phyloP scores from a whole-genome alignment of 2,888 invertebrate species.

The Crioceris asparagi region DNA sequence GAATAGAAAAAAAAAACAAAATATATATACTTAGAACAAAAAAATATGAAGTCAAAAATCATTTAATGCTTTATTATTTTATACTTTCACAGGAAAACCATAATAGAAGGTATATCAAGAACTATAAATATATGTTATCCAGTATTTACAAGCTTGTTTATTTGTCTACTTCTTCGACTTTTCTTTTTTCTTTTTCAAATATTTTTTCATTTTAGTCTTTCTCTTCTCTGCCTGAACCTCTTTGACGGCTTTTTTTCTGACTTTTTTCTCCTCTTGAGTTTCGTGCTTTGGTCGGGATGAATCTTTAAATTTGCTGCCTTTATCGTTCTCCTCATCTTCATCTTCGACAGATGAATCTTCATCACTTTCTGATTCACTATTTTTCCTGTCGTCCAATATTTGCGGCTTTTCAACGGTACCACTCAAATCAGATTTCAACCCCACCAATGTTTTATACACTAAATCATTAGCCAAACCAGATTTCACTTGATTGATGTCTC shows the following conservation, averaged over 20 bases:
- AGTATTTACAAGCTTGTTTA: no score
- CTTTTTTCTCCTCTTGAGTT: constrained; percentile 67
- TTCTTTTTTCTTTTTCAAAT: constrained; percentile 83
- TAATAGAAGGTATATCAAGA: no score
- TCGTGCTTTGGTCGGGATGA: constrained; percentile 67
- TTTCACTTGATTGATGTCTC: constrained; percentile 75
- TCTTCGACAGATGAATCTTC: constrained; percentile 24
- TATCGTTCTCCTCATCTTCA: constrained; percentile 28
- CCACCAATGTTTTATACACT: constrained; percentile 78
- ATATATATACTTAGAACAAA: no score
- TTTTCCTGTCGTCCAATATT: constrained; percentile 41
- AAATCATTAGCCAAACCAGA: constrained; percentile 61
- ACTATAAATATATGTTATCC: no score
- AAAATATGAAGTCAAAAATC: no score
- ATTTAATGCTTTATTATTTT: no score
- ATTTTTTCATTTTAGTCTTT: constrained; percentile 84
- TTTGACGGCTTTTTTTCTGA: constrained; percentile 80
- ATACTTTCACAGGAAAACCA: no score
- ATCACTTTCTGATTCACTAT: constrained; percentile 29
- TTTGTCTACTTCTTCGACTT: constrained; percentile 73
- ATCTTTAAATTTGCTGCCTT: constrained; percentile 47
- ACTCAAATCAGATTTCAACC: constrained; percentile 68
- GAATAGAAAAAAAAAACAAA: no score
- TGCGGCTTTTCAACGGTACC: constrained; percentile 59
- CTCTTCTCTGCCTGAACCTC: constrained; percentile 81